Evolutionary conservation across 2,888 invertebrate genomes (phyloP), one percentile per base, ranked within the genome.

Genomic region (Alcis repandata): DNA sequence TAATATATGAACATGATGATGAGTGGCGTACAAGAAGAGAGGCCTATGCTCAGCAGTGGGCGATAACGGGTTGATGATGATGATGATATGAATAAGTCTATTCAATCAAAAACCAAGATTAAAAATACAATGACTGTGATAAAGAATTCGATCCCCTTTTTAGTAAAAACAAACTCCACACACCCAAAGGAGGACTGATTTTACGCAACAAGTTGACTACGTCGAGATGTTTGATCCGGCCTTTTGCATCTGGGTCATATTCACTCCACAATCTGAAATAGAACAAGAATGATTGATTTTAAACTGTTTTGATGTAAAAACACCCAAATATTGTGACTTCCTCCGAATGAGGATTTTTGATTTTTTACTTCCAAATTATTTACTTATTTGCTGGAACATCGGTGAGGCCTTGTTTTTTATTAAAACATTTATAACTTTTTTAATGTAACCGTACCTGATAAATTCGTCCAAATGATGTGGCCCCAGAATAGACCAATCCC

Each of bases 391-490:
- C n/a, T n/a, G n/a, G n/a, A n/a, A n/a, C n/a, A n/a, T n/a, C n/a
- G n/a, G n/a, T n/a, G n/a, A n/a, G n/a, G n/a, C n/a, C n/a, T n/a
- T n/a, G n/a, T n/a, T n/a, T n/a, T n/a, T n/a, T n/a, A n/a, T n/a
- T n/a, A n/a, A n/a, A n/a, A n/a, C 45, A 9, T 7, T 36, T 7
- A 11, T 36, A 36, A 36, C 6, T 15, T 7, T 17, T 41, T 9
- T 4, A n/a, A n/a, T 40, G 3, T 7, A 2, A 15, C 19, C 17
- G 3, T 75, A 92, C 93, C 93, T 95, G 67, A 99, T 98, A 90
- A 99, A 99, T 90, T 99, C 99, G 83, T 99, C 99, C 71, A 99
- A 94, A 94, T 99, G 99, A 93, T 99, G 99, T 0, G 99, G 99
- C 6, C 99, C 99, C 65, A 99, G 94, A 79, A 99, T 99, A 0